Evolutionary conservation across 2,797 vertebrate genomes (phyloP), one percentile per base, ranked within the genome.

Genomic region (Apodemus agrarius): DNA sequence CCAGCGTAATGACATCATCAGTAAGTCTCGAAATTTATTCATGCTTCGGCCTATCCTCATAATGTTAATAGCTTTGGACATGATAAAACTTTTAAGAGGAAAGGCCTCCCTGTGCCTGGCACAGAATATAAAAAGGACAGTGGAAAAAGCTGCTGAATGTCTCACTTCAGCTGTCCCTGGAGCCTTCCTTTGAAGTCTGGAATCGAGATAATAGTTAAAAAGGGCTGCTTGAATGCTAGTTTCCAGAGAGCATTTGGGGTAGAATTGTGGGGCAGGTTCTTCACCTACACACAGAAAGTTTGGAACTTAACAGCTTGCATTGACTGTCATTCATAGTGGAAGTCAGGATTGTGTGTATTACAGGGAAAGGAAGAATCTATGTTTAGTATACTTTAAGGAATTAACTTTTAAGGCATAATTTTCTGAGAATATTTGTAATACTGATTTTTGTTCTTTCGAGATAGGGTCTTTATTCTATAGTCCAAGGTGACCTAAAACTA

Each of bases 11-110:
- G 98, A 98, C 98, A 99, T 99, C 98, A 98, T 98, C 98, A 98
- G 98, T 94, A 96, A 96, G 86, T 91, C 89, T 96, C 91, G 63
- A 97, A 97, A 98, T 98, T 98, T 98, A 98, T 98, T 98, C 98
- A 97, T 98, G 98, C 97, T 97, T 98, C 98, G 97, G 96, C 96
- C 98, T 88, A 90, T 97, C 96, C 97, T 98, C 97, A 40, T 98
- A 98, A 98, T 96, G 98, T 98, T 98, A 99, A 99, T 98, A 98
- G 98, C 98, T 97, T 98, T 96, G 98, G 96, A 97, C 98, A 98
- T 97, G 98, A 98, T 98, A 98, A 98, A 98, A 98, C 97, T 98
- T 99, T 96, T 95, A 98, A 97, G 98, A 98, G 97, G 87, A 91
- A 98, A 97, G 95, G 96, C 97, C 75, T 98, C 97, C 97, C 94